These are phyloP conservation scores for Gerosis bhagava DNA, from an alignment of 2,888 invertebrate genomes.

Conservation along the genomic window DNA sequence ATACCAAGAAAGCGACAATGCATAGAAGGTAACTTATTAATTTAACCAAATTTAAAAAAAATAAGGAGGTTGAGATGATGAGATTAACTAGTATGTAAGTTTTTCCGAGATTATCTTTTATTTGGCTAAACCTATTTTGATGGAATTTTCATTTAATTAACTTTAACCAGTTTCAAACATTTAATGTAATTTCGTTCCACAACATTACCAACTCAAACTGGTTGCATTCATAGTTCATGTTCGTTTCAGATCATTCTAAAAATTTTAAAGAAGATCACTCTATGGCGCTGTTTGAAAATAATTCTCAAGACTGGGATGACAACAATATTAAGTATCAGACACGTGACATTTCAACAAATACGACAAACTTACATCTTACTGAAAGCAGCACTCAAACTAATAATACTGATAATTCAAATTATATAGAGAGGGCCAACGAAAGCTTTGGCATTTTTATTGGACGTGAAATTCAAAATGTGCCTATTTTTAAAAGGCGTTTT, in stretches of 20 bases:
- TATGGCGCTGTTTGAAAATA: slow-evolving; percentile 24
- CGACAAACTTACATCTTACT: slow-evolving; percentile 20
- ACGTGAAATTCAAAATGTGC: slow-evolving; percentile 21
- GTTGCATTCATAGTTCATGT: slow-evolving; percentile 3
- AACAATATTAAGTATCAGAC: slow-evolving; percentile 21
- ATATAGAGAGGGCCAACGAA: slow-evolving; percentile 24
- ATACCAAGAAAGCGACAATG: slow-evolving; percentile 13
- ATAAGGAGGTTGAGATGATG: too few species aligned
- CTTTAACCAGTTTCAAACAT: too few species aligned
- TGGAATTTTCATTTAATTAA: too few species aligned
- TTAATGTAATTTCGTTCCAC: slow-evolving; percentile 15
- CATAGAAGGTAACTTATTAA: slow-evolving; percentile 20
- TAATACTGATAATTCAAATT: slow-evolving; percentile 18
- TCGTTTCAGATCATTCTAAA: slow-evolving; percentile 5
- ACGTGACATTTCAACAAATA: slow-evolving; percentile 26
- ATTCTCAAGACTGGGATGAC: slow-evolving; percentile 27
- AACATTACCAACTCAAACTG: slow-evolving; percentile 8
- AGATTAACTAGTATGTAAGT: too few species aligned
- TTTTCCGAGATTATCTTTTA: slow-evolving; percentile 9
- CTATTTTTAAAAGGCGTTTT: slow-evolving; percentile 24
- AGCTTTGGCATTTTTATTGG: slow-evolving; percentile 23
- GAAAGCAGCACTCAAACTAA: slow-evolving; percentile 28
- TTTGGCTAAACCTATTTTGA: slow-evolving; percentile 13
- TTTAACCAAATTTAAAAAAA: too few species aligned
- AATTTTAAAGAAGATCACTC: slow-evolving; percentile 15